Percentiles rank a stretch among this genome's conserved stretches.
Evolutionary conservation across 2,888 invertebrate genomes (phyloP).

Genomic region (Autographa pulchrina): DNA sequence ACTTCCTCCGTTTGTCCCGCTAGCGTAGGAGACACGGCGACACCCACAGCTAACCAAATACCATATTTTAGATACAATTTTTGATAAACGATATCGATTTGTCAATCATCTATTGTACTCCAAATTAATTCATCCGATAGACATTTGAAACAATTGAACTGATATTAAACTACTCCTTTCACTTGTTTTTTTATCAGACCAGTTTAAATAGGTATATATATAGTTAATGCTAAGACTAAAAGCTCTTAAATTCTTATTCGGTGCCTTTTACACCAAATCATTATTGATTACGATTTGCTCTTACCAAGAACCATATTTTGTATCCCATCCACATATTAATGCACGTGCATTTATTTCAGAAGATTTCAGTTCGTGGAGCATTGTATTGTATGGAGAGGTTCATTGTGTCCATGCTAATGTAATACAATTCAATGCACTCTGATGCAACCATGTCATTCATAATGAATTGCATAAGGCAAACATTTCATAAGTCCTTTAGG

Average conservation of each 20-base stretch:
- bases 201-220: too few relatives aligned
- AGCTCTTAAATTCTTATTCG: constrained; percentile 29
- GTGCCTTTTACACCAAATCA: constrained; percentile 44
- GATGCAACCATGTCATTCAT: constrained; percentile 67
- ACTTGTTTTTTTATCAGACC: constrained; percentile 47
- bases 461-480: constrained; percentile 63
- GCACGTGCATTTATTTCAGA: constrained; percentile 74
- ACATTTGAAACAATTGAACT: constrained; percentile 77
- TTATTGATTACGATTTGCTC: constrained; percentile 62
- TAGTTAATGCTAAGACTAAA: constrained; percentile 17
- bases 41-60: constrained; percentile 65
- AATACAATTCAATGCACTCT: constrained; percentile 67
- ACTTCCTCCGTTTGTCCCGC: constrained; percentile 67
- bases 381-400: constrained; percentile 59
- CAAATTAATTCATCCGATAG: constrained; percentile 73
- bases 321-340: constrained; percentile 67
- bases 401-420: constrained; percentile 78
- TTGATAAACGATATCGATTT: constrained; percentile 73
- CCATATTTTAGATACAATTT: constrained; percentile 50
- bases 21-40: constrained; percentile 65
- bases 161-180: constrained; percentile 51
- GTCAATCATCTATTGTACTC: constrained; percentile 80
- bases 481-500: constrained; percentile 56
- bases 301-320: constrained; percentile 66
- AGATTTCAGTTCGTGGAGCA: constrained; percentile 65